A percentile compares a stretch with the other conserved stretches of the same genome.
These are phyloP conservation scores for Alectoris magna DNA, from an alignment of 2,797 vertebrate genomes.

Conservation along the genomic window DNA sequence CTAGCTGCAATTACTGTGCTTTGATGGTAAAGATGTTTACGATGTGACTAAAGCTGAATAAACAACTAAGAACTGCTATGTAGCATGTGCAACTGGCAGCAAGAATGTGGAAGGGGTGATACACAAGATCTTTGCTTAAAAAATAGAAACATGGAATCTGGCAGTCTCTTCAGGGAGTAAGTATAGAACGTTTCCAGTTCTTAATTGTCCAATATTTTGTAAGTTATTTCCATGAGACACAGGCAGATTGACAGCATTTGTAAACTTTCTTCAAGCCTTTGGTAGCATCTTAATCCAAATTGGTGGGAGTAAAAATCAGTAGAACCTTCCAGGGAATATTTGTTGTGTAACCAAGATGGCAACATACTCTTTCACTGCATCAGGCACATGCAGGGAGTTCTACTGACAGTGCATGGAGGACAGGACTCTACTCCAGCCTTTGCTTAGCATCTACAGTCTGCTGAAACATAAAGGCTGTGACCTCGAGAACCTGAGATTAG, in stretches of 20 bases:
- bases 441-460: rapidly evolving
- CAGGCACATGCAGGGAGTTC: rapidly evolving
- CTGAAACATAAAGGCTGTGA: rapidly evolving
- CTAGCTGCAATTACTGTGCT: conserved; percentile 59
- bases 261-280: background rate
- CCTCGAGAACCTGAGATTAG: background rate
- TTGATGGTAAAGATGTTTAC: conserved; percentile 71
- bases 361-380: rapidly evolving
- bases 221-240: conserved; percentile 58
- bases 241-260: background rate
- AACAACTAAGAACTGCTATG: conserved; percentile 73
- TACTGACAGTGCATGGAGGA: background rate
- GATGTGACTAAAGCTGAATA: conserved; percentile 73
- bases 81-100: conserved; percentile 35
- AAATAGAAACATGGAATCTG: conserved; percentile 47
- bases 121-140: conserved; percentile 37
- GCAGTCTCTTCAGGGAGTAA: conserved; percentile 44
- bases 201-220: conserved; percentile 36
- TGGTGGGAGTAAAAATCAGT: background rate
- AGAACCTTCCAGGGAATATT: background rate
- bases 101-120: conserved; percentile 55
- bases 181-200: conserved; percentile 54
- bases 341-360: background rate
- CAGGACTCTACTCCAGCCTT: background rate
- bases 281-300: background rate